Conservation (phyloP, 2,888 invertebrate genomes). For the Caenorhabditis becei region DNA sequence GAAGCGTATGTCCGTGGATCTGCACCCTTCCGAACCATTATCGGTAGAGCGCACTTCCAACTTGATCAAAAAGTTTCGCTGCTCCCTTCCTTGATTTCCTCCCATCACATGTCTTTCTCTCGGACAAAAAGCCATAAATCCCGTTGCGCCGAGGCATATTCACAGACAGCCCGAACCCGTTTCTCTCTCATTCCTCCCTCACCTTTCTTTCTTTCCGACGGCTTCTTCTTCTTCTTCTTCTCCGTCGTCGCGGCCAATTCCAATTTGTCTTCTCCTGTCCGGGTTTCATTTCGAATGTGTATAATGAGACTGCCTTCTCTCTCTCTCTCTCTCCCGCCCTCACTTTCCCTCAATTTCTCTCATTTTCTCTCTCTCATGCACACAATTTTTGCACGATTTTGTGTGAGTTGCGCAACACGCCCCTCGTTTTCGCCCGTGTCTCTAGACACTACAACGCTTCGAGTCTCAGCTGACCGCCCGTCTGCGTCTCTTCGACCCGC, state of each 20-base stretch:
- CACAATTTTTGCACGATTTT: conserved; percentile 10
- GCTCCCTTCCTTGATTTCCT: not conserved
- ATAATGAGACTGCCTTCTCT: conserved; percentile 14
- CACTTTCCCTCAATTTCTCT: not conserved
- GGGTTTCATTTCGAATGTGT: conserved; percentile 22
- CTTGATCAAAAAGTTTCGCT: too few species aligned
- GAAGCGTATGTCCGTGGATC: too few species aligned
- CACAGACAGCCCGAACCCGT: not conserved
- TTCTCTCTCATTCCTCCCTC: conserved; percentile 12
- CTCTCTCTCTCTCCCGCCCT: not conserved
- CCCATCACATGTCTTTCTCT: not conserved
- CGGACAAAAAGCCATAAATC: conserved; percentile 28
- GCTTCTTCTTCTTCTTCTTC: not conserved
- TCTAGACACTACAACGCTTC: conserved; percentile 35
- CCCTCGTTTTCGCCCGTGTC: not conserved
- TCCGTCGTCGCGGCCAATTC: not conserved
- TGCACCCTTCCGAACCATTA: too few species aligned
- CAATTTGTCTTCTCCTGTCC: conserved; percentile 30
- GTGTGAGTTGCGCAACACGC: conserved; percentile 3
- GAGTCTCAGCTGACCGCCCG: conserved; percentile 28
- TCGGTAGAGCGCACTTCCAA: too few species aligned
- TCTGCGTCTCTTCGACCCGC: conserved; percentile 13
- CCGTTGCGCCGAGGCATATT: not conserved
- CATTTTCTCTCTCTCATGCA: not conserved
- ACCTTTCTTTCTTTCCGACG: not conserved